Conservation (phyloP, 2,888 invertebrate genomes). For the Sympetrum striolatum region DNA sequence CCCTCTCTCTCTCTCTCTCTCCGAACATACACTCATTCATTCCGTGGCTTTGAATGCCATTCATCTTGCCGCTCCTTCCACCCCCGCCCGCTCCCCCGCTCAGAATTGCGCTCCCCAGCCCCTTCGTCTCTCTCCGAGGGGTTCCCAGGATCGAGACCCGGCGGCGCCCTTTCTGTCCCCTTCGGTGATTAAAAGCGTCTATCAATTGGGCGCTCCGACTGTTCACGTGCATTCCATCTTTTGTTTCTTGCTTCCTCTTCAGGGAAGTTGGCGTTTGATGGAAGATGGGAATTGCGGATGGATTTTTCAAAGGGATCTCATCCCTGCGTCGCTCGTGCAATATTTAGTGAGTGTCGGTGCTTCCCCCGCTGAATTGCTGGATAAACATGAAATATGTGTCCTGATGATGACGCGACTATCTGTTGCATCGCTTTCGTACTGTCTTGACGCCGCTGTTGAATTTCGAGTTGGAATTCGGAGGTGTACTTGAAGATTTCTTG, state of each 20-base stretch:
- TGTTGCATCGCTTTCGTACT: no score
- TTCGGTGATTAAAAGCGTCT: neutral
- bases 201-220: neutral
- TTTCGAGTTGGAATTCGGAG: no score
- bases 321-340: no score
- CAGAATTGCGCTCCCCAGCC: neutral
- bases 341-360: no score
- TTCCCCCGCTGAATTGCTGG: no score
- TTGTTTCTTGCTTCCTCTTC: neutral
- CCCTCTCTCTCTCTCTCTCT: neutral
- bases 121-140: neutral
- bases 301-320: no score
- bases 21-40: neutral
- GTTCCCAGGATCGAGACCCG: neutral
- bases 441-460: no score
- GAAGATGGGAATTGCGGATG: neutral
- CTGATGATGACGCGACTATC: no score
- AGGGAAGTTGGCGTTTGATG: neutral
- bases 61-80: neutral
- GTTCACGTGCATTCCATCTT: neutral
- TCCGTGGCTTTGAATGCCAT: neutral
- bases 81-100: neutral
- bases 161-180: neutral
- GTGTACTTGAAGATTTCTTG: no score
- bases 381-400: no score